These are phyloP conservation scores for Tretioscincus oriximinensis DNA, from an alignment of 2,113 vertebrate species.

Conservation along the genomic window DNA sequence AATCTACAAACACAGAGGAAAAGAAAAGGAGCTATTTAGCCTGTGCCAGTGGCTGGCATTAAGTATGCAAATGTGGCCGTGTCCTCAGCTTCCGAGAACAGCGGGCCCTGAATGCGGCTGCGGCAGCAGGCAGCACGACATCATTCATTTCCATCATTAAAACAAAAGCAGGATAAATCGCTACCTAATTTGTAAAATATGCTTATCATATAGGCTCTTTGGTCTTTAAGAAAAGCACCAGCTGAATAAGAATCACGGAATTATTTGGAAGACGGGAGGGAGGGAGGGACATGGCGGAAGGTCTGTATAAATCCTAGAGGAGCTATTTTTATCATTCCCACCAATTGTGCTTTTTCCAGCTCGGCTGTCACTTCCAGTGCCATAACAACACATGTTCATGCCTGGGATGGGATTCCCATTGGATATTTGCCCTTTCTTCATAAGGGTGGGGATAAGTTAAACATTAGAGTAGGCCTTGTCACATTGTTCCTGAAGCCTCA, in stretches of 20 bases:
- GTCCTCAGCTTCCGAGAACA: constrained; percentile 74
- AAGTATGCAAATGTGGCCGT: constrained; percentile 75
- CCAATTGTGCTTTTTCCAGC: constrained; percentile 56
- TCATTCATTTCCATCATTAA: constrained; percentile 80
- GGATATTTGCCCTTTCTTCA: background rate
- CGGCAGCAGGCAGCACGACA: constrained; percentile 70
- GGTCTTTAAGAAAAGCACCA: constrained; percentile 70
- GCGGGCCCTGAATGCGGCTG: constrained; percentile 70
- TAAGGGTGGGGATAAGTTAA: background rate
- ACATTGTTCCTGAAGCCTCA: too few relatives aligned
- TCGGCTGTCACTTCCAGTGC: background rate
- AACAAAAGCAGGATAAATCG: constrained; percentile 76
- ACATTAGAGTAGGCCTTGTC: background rate
- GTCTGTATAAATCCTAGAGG: constrained; percentile 47
- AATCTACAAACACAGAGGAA: constrained; percentile 72
- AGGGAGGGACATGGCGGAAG: constrained; percentile 14
- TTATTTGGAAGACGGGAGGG: constrained; percentile 54
- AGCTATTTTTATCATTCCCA: constrained; percentile 28
- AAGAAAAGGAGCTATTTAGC: constrained; percentile 74
- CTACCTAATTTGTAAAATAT: constrained; percentile 77
- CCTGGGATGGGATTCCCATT: background rate
- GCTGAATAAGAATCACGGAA: constrained; percentile 70
- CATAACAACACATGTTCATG: background rate
- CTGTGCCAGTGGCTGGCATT: constrained; percentile 75
- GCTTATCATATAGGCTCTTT: constrained; percentile 73